Conservation (phyloP, 2,888 invertebrate species). For the Itoplectis maculator region DNA sequence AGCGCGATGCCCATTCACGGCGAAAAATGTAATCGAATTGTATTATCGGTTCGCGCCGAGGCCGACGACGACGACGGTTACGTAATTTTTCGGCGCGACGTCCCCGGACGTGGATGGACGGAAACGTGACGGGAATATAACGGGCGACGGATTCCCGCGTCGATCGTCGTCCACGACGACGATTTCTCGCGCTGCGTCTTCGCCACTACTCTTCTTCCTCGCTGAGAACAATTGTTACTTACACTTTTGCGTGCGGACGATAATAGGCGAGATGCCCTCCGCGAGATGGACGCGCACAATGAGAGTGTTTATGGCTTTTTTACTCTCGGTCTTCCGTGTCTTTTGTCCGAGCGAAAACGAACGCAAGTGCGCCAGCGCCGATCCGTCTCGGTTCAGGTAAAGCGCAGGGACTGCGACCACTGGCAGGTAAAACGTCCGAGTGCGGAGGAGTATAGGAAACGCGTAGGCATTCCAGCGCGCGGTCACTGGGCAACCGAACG, state of each 20-base stretch:
- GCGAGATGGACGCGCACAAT: not conserved
- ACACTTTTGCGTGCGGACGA: not conserved
- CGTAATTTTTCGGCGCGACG: slow-evolving; percentile 59
- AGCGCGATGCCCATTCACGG: slow-evolving; percentile 1
- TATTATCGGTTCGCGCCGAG: slow-evolving; percentile 34
- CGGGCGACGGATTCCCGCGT: slow-evolving; percentile 24
- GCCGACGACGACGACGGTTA: slow-evolving; percentile 35
- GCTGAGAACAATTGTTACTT: not conserved
- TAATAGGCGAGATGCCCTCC: not conserved
- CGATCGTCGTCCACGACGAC: slow-evolving; percentile 39
- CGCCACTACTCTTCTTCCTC: not conserved
- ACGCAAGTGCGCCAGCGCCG: slow-evolving; percentile 22
- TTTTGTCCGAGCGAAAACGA: not conserved
- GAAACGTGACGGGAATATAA: slow-evolving; percentile 58
- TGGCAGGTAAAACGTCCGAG: slow-evolving; percentile 58
- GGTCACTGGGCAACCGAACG: slow-evolving; percentile 68
- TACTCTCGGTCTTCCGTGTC: too few species aligned
- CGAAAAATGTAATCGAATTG: slow-evolving; percentile 12
- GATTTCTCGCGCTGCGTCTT: slow-evolving; percentile 23
- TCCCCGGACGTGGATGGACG: slow-evolving; percentile 38
- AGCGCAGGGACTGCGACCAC: slow-evolving; percentile 42
- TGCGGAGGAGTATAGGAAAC: slow-evolving; percentile 54
- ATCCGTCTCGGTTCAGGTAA: slow-evolving; percentile 34
- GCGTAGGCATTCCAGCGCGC: slow-evolving; percentile 65
- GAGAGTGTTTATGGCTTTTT: not conserved